These are phyloP conservation scores for Vandiemenella viatica DNA, from an alignment of 2,888 invertebrate genomes.

Conservation along the genomic window DNA sequence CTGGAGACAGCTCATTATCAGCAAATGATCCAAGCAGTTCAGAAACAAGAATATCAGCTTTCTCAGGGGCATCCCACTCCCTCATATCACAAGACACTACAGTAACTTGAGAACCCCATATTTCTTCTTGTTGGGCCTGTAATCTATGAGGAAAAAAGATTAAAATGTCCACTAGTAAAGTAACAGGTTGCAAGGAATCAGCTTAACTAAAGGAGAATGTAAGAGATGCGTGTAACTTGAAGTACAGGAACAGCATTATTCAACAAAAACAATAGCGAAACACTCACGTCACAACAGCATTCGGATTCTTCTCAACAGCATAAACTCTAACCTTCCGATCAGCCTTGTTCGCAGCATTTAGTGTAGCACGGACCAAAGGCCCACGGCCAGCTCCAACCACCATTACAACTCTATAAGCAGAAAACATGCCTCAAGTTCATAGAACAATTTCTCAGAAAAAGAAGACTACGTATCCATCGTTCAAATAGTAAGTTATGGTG, in stretches of 20 bases:
- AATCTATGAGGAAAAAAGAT: conserved; percentile 28
- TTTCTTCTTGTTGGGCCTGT: conserved; percentile 54
- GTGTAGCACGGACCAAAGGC: conserved; percentile 77
- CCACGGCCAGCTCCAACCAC: conserved; percentile 91
- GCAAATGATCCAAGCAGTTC: conserved; percentile 95
- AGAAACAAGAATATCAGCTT: conserved; percentile 89
- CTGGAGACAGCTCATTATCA: conserved; percentile 96
- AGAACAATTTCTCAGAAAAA: no score
- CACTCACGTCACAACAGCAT: conserved; percentile 68
- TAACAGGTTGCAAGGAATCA: no score
- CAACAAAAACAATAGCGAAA: no score
- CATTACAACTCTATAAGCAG: conserved; percentile 46
- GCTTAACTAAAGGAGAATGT: no score
- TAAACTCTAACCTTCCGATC: conserved; percentile 64
- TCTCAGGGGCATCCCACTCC: conserved; percentile 59
- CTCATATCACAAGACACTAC: conserved; percentile 81
- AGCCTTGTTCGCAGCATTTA: conserved; percentile 61
- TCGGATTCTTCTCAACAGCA: conserved; percentile 96
- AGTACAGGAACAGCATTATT: no score
- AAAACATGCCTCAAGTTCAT: no score
- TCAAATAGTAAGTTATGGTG: no score
- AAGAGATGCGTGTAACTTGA: no score
- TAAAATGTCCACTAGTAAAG: no score
- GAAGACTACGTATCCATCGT: no score
- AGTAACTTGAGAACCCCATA: conserved; percentile 63